Evolutionary conservation across 2,888 invertebrate genomes (phyloP).

Genomic region (Protodeltote pygarga): DNA sequence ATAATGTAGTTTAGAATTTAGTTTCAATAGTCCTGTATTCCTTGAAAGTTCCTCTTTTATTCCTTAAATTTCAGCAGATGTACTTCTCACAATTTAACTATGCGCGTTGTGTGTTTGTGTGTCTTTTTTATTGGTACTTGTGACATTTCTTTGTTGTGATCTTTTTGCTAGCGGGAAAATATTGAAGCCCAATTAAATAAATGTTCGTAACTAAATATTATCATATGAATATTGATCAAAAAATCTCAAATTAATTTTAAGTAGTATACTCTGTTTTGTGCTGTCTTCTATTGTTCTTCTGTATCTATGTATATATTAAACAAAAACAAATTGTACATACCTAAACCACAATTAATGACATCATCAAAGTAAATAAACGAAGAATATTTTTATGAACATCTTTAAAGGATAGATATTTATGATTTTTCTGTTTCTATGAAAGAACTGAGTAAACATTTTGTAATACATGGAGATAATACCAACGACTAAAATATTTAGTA

Average conservation of each 20-base stretch:
- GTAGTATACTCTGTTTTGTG: slow-evolving; percentile 10
- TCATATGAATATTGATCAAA: slow-evolving; percentile 20
- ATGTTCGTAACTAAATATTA: no score
- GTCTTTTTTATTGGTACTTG: neutral
- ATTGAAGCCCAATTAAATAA: no score
- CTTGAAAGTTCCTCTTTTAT: neutral
- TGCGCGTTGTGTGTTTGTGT: neutral
- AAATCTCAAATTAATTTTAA: slow-evolving; percentile 25
- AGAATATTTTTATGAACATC: no score
- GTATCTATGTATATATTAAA: no score
- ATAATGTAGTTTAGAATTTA: no score
- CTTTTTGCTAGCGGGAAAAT: no score
- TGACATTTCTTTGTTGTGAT: neutral
- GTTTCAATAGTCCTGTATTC: neutral
- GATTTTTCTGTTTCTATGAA: no score
- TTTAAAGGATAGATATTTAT: no score
- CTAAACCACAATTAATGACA: no score
- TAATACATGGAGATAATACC: neutral
- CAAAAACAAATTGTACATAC: no score
- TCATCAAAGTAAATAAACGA: no score
- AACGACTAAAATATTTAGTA: neutral
- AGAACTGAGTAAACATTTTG: no score
- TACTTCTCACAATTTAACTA: neutral
- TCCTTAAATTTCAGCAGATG: neutral
- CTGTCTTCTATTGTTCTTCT: neutral